phyloP scores from a whole-genome alignment of 1,140 invertebrate genomes.

The Anoplophora glabripennis region DNA sequence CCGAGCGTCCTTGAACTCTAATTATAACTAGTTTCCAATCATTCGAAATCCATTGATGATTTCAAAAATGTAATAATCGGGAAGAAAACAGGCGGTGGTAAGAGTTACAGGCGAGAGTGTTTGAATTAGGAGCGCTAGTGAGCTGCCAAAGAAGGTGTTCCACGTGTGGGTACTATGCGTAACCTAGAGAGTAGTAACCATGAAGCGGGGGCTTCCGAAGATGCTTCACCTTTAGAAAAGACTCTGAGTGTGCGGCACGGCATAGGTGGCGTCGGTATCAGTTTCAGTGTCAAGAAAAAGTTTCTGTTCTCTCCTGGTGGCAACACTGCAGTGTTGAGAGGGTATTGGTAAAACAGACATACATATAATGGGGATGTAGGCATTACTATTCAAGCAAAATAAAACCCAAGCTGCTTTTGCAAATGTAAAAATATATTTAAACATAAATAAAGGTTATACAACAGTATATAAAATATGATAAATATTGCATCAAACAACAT shows the following conservation, averaged over 20 bases:
- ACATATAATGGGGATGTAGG: slow-evolving; percentile 26
- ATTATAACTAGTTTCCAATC: too few species aligned
- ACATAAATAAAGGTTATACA: slow-evolving; percentile 51
- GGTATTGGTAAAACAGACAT: slow-evolving; percentile 23
- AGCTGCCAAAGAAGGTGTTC: slow-evolving; percentile 19
- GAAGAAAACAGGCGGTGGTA: too few species aligned
- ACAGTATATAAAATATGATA: slow-evolving; percentile 50
- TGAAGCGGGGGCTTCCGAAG: not conserved
- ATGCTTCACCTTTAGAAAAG: not conserved
- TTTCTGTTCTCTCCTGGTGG: slow-evolving; percentile 36
- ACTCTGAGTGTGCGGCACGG: slow-evolving; percentile 30
- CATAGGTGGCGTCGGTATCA: slow-evolving; percentile 26
- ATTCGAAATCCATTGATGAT: too few species aligned
- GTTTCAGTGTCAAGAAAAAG: slow-evolving; percentile 14
- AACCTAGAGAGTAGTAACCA: not conserved
- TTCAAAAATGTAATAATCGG: too few species aligned
- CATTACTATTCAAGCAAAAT: slow-evolving; percentile 44
- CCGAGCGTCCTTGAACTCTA: too few species aligned
- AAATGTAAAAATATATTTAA: slow-evolving; percentile 52
- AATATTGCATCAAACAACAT: slow-evolving; percentile 51
- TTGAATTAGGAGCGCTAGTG: too few species aligned
- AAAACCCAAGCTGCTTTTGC: slow-evolving; percentile 50
- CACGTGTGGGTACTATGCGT: slow-evolving; percentile 4
- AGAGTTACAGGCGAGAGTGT: too few species aligned
- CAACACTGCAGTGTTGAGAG: slow-evolving; percentile 41